A percentile compares a stretch with the other conserved stretches of the same genome.
phyloP scores from a whole-genome alignment of 2,888 invertebrate genomes.

The Salpingus planirostris region DNA sequence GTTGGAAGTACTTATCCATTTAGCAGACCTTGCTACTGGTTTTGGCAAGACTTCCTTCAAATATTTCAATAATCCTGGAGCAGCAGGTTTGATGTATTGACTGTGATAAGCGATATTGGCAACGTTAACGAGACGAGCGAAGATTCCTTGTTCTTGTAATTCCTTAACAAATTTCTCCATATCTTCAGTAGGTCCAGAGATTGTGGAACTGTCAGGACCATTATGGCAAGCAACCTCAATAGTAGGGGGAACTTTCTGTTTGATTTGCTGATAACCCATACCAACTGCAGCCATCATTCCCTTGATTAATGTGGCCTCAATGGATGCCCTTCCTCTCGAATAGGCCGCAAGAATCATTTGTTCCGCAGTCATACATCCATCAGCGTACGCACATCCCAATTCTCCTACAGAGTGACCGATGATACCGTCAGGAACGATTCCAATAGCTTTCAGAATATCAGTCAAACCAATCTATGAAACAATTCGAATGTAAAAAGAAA shows the following conservation, averaged over 20 bases:
- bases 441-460: slow-evolving; percentile 51
- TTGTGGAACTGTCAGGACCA: slow-evolving; percentile 64
- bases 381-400: slow-evolving; percentile 90
- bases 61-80: slow-evolving; percentile 38
- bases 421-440: slow-evolving; percentile 61
- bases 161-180: slow-evolving; percentile 51
- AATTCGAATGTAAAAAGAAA: slow-evolving; percentile 12
- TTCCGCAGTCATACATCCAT: slow-evolving; percentile 80
- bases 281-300: slow-evolving; percentile 90
- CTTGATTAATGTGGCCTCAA: slow-evolving; percentile 58
- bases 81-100: slow-evolving; percentile 57
- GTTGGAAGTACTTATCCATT: slow-evolving; percentile 60
- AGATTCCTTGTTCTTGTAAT: slow-evolving; percentile 59
- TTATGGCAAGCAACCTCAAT: slow-evolving; percentile 77
- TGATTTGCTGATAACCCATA: slow-evolving; percentile 45
- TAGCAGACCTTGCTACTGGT: slow-evolving; percentile 46
- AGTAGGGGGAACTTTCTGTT: slow-evolving; percentile 54
- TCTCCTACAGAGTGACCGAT: slow-evolving; percentile 93
- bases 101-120: slow-evolving; percentile 88
- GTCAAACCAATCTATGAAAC: slow-evolving; percentile 35
- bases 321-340: slow-evolving; percentile 67
- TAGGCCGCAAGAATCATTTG: slow-evolving; percentile 81
- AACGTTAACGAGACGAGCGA: slow-evolving; percentile 76
- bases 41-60: slow-evolving; percentile 41
- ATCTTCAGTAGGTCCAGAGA: slow-evolving; percentile 63